Evolutionary conservation across 2,113 vertebrate species (phyloP).

Genomic region (Isurus oxyrinchus): DNA sequence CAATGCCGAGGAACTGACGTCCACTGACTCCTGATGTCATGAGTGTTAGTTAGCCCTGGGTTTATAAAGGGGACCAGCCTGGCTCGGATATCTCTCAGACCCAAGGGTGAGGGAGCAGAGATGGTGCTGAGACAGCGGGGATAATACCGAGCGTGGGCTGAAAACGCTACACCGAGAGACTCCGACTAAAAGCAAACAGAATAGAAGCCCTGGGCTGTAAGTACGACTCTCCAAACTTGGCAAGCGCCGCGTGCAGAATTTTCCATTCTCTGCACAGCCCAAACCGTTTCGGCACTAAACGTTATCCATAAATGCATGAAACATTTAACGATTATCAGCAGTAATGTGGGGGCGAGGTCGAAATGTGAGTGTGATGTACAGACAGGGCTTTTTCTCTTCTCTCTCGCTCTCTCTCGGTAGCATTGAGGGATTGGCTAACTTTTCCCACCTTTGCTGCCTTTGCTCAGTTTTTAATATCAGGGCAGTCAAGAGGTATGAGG

Average conservation of each 20-base stretch:
- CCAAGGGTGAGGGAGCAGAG: neutral
- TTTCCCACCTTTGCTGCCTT: neutral
- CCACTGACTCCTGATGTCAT: neutral
- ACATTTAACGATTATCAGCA: neutral
- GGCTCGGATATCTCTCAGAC: neutral
- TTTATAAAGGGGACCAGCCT: neutral
- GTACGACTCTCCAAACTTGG: neutral
- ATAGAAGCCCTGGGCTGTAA: neutral
- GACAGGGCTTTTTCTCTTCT: neutral
- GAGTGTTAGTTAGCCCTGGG: too few relatives aligned
- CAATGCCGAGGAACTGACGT: neutral
- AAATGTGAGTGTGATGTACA: neutral
- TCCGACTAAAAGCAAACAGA: neutral
- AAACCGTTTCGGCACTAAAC: neutral
- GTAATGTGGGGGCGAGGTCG: neutral
- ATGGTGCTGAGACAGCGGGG: neutral
- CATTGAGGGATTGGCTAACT: neutral
- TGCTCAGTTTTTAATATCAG: neutral
- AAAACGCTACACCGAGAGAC: neutral
- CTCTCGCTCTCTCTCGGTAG: too few relatives aligned
- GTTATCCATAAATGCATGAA: neutral
- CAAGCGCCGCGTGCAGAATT: neutral
- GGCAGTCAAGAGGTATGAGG: neutral
- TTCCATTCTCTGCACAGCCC: neutral
- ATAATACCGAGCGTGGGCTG: neutral